Conservation (phyloP, 2,113 vertebrate species). For the Canis aureus region DNA sequence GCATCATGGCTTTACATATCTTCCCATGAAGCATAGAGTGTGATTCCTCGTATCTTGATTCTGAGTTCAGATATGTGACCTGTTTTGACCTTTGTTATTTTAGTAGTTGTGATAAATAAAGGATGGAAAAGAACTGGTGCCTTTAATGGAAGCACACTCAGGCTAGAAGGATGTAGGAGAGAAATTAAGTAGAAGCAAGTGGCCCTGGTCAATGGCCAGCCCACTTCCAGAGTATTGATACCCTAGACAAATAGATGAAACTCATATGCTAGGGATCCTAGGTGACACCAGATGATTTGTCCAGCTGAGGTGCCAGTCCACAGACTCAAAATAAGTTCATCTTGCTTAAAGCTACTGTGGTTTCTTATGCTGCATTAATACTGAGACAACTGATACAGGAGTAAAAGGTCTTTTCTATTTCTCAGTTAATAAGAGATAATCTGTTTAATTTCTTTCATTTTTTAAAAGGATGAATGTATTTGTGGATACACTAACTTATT, state of each 20-base stretch:
- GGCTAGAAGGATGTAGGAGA: background rate
- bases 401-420: background rate
- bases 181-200: background rate
- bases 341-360: background rate
- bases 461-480: background rate
- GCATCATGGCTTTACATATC: background rate
- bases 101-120: background rate
- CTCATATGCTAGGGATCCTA: background rate
- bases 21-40: background rate
- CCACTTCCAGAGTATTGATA: background rate
- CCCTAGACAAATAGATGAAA: rapidly evolving
- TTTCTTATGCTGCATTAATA: background rate
- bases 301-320: background rate
- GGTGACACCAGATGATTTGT: background rate
- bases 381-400: background rate
- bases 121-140: background rate
- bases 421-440: background rate
- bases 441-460: background rate
- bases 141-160: background rate
- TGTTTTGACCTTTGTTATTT: background rate
- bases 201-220: too few species aligned
- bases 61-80: background rate
- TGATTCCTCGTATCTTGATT: background rate
- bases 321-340: background rate
- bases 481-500: background rate